Evolutionary conservation across 2,113 vertebrate genomes (phyloP), one percentile per base, ranked within the genome.

Genomic region (Puma concolor): DNA sequence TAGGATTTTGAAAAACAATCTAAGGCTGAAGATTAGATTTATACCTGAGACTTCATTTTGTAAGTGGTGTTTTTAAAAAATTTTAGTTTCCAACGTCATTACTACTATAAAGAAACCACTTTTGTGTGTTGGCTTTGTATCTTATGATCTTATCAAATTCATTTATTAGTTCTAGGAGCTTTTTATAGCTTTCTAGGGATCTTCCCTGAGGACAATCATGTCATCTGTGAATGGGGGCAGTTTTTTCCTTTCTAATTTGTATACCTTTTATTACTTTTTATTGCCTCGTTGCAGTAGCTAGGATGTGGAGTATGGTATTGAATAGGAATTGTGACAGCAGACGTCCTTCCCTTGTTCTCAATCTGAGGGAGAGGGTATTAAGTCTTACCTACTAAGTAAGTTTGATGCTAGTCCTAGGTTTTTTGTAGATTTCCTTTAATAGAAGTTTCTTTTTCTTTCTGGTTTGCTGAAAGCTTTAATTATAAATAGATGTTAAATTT

Each of bases 11-110:
- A 54, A 95, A 77, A 94, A 50, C 10, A 64, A 48, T 25, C 29
- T 95, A 36, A 97, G 48, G 29, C 41, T 92, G 31, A 69, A n/a
- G 83, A 79, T 85, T 92, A 80, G 36, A 89, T 72, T 92, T 88
- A n/a, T 64, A 52, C 19, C 71, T 52, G 77, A 85, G 17, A 72
- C 83, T 84, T 88, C n/a, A 71, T 54, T 74, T 88, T 69, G 4
- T 52, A 88, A 95, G 48, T 81, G 48, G 12, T 76, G 23, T 50
- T 54, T 54, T 25, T 27, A 5, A 54, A 52, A 90, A 88, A 6
- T 44, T 74, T 81, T 74, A 19, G 15, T 82, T 87, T 94, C 44
- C 38, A 96, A 29, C 50, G 41, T 94, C 38, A 82, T 25, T 76
- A 27, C 27, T 88, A 88, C 57, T 76, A 50, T 77, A 10, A 33